These are phyloP conservation scores for Microplitis mediator DNA, from an alignment of 1,140 invertebrate species.

Conservation along the genomic window DNA sequence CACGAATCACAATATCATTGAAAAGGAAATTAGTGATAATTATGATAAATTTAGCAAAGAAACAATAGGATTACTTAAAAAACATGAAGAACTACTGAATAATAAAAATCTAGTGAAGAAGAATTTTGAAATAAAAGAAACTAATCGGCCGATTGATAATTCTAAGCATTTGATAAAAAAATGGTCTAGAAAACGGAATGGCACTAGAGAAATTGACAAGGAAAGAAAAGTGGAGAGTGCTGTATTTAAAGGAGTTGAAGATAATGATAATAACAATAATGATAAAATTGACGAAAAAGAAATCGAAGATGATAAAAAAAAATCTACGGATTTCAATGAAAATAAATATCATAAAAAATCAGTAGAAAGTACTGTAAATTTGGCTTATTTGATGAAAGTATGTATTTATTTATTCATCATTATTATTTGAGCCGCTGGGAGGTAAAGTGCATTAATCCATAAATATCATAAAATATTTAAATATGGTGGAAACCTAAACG, in stretches of 20 bases:
- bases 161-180: too few relatives aligned
- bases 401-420: not conserved
- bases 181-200: not conserved
- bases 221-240: not conserved
- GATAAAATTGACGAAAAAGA: conserved; percentile 1
- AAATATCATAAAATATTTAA: too few relatives aligned
- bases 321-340: conserved; percentile 6
- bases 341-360: not conserved
- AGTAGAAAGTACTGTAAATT: not conserved
- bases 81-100: not conserved
- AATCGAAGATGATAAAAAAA: conserved; percentile 26
- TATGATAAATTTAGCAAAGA: conserved; percentile 16
- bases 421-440: too few relatives aligned
- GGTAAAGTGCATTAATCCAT: too few relatives aligned
- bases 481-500: too few relatives aligned
- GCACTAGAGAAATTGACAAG: not conserved
- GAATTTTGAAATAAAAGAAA: not conserved
- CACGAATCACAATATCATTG: not conserved
- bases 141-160: not conserved
- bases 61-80: conserved; percentile 13
- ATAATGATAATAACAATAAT: not conserved
- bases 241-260: not conserved
- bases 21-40: not conserved
- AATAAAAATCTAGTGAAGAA: not conserved
- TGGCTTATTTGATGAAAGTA: conserved; percentile 9